phyloP scores from a whole-genome alignment of 2,888 invertebrate genomes.

The Sphaerophoria taeniata region DNA sequence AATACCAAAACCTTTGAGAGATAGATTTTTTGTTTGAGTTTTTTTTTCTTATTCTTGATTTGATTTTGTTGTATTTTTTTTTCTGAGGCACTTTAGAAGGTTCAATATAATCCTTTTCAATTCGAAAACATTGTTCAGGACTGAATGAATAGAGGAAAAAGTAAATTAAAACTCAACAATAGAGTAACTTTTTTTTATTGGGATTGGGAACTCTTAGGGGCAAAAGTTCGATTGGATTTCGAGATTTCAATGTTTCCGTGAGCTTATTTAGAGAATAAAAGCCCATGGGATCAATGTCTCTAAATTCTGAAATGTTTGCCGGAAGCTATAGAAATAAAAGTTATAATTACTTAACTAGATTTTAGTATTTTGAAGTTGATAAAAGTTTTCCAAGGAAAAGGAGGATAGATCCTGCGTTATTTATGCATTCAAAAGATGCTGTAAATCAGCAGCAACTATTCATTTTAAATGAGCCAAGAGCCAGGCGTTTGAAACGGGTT shows the following conservation, averaged over 20 bases:
- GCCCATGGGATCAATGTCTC: not conserved
- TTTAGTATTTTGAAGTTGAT: no score
- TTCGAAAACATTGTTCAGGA: conserved; percentile 48
- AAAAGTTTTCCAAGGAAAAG: no score
- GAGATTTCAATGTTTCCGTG: conserved; percentile 10
- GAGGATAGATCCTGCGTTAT: no score
- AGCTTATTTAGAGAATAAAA: not conserved
- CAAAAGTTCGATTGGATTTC: conserved; percentile 60
- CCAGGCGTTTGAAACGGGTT: no score
- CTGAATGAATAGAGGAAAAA: conserved; percentile 43
- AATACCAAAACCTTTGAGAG: not conserved
- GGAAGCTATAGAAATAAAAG: no score
- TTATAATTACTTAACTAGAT: no score
- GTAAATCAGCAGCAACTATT: no score
- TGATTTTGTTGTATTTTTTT: conserved; percentile 55
- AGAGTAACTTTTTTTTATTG: conserved; percentile 31
- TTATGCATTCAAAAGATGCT: no score
- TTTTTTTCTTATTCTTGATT: conserved; percentile 56
- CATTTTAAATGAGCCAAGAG: no score
- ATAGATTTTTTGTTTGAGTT: conserved; percentile 1
- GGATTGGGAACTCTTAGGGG: conserved; percentile 11
- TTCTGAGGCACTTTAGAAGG: conserved; percentile 60
- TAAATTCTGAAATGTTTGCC: not conserved
- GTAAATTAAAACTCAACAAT: conserved; percentile 59
- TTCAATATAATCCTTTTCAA: conserved; percentile 73